Conservation (phyloP, 2,888 invertebrate species). For the Oligia latruncula region DNA sequence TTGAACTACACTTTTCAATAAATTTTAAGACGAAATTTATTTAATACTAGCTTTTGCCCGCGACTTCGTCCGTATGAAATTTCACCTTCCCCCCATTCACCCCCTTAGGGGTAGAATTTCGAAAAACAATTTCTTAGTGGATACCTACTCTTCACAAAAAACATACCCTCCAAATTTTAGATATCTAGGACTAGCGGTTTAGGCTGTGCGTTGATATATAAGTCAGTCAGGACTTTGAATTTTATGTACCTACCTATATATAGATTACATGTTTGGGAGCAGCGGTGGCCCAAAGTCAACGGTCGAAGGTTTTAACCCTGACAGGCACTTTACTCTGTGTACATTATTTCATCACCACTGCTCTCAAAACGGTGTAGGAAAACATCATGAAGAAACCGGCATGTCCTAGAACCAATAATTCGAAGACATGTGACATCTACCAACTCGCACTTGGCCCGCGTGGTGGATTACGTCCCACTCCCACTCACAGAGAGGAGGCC, state of each 20-base stretch:
- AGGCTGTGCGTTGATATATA: no score
- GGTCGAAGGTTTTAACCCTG: neutral
- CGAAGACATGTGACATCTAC: neutral
- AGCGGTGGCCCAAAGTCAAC: neutral
- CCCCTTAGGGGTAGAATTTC: no score
- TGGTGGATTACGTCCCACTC: neutral
- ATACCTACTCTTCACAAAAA: no score
- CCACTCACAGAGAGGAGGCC: neutral
- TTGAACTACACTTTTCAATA: slow-evolving; percentile 19
- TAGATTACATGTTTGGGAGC: neutral
- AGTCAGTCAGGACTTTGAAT: no score
- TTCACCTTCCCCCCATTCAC: no score
- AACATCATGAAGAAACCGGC: neutral
- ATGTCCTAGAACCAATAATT: neutral
- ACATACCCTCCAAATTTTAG: no score
- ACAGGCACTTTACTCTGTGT: neutral
- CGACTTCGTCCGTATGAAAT: no score
- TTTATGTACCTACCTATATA: no score
- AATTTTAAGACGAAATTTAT: neutral
- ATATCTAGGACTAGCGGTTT: no score
- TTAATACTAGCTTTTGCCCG: neutral
- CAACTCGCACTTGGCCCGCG: neutral
- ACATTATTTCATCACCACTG: neutral
- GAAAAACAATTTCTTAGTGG: no score
- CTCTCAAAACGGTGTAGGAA: neutral